Conservation (phyloP, 2,888 invertebrate genomes). For the Venusia cambrica region DNA sequence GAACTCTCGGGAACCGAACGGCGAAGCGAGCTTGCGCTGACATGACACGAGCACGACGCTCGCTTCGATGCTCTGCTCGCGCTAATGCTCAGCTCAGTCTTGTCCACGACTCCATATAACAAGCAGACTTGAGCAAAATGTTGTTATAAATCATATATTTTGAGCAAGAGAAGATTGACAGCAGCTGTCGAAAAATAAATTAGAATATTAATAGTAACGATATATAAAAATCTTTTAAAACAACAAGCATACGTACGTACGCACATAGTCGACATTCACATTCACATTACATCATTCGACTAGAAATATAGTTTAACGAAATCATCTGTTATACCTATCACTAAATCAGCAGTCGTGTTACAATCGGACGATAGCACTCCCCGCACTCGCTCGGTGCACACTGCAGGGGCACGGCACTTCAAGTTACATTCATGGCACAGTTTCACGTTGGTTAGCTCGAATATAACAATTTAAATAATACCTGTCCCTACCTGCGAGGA, state of each 20-base stretch:
- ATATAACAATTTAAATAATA: constrained; percentile 65
- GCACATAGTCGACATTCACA: constrained; percentile 63
- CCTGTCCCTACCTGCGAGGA: constrained; percentile 51
- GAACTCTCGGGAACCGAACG: too few relatives aligned
- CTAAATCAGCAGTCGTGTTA: constrained; percentile 77
- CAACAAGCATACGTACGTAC: too few relatives aligned
- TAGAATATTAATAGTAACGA: constrained; percentile 42
- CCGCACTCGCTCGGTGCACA: constrained; percentile 56
- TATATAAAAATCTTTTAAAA: constrained; percentile 45
- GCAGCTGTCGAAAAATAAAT: constrained; percentile 59
- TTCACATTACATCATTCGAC: constrained; percentile 63
- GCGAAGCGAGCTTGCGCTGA: too few relatives aligned
- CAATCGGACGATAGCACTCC: constrained; percentile 56
- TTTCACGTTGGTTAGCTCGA: constrained; percentile 79
- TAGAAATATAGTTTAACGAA: constrained; percentile 74
- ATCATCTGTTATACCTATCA: constrained; percentile 73
- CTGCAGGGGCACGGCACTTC: constrained; percentile 77
- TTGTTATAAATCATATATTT: constrained; percentile 70
- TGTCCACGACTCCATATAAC: constrained; percentile 31
- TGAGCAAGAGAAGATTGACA: constrained; percentile 76
- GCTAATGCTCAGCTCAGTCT: too few relatives aligned
- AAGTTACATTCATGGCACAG: constrained; percentile 80
- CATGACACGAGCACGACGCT: too few relatives aligned
- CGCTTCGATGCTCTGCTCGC: too few relatives aligned
- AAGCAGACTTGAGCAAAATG: constrained; percentile 73